phyloP scores from a whole-genome alignment of 2,113 vertebrate species.

The Sceloporus tristichus region DNA sequence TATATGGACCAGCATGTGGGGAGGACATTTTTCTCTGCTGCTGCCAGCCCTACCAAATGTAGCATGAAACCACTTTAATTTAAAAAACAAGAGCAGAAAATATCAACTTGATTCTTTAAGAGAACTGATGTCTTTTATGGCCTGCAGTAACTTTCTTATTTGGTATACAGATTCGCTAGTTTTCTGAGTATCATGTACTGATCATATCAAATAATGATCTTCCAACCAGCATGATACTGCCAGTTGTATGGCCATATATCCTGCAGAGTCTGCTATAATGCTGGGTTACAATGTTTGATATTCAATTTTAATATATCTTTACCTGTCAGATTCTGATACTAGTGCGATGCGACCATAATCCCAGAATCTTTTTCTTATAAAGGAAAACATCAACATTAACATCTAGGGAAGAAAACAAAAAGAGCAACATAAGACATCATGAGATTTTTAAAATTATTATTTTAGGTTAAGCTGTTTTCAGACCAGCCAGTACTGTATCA shows the following conservation, averaged over 20 bases:
- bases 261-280: background rate
- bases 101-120: too few species aligned
- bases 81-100: too few species aligned
- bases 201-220: background rate
- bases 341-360: slow-evolving; percentile 93
- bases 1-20: background rate
- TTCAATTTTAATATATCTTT: background rate
- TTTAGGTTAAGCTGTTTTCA: slow-evolving; percentile 2
- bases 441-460: background rate
- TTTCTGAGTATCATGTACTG: too few species aligned
- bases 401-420: slow-evolving; percentile 75
- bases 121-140: too few species aligned
- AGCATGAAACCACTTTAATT: too few species aligned
- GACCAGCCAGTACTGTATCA: background rate
- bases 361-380: slow-evolving; percentile 92
- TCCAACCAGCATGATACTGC: background rate
- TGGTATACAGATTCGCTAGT: background rate
- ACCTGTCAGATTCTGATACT: slow-evolving; percentile 88
- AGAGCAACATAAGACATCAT: background rate
- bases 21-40: background rate
- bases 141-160: background rate
- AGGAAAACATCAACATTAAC: slow-evolving; percentile 85
- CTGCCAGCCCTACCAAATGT: background rate
- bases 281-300: background rate
- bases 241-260: background rate